Evolutionary conservation across 1,140 invertebrate species (phyloP), one percentile per base, ranked within the genome.

Genomic region (Metopolophium dirhodum): DNA sequence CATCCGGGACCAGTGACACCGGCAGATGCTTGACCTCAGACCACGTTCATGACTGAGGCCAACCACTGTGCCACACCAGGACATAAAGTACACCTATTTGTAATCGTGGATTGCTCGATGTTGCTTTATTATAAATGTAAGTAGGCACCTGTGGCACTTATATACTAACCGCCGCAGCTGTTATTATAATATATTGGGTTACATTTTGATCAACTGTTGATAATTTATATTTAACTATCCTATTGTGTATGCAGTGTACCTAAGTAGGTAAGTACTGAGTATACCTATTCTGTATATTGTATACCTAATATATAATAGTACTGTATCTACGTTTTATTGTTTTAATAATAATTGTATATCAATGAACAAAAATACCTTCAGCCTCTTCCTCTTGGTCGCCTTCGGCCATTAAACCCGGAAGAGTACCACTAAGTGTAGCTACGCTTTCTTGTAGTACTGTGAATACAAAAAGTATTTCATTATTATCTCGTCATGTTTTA

Each of bases 391-490:
- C 91, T 68, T 94, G 94, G n/a, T 94, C 94, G 22, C 92, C 54
- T 85, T 83, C 89, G 41, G 93, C 93, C 90, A 93, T 94, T 86
- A 94, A 90, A 90, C 89, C 93, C 49, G 93, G 93, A 30, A 94
- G 86, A 37, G 93, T 94, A 37, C 93, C 94, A 20, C 90, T 92
- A 9, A 94, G 61, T 26, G 94, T 90, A 22, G 94, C 90, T 54
- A 94, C 93, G 90, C 94, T 94, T 93, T 94, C 94, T 94, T 94
- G 94, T 57, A 94, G 90, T 88, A 94, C 94, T 94, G 91, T 20
- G 45, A 91, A 85, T 47, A 86, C 61, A 77, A 77, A 77, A 77
- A 77, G 61, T 77, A 77, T 77, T 77, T 77, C 14, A 77, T 77
- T 77, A 77, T 77, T 77, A 77, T 77, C 61, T 14, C 7, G 6